Evolutionary conservation across 1,140 invertebrate species (phyloP).

Genomic region (Zaprionus kolodkinae): DNA sequence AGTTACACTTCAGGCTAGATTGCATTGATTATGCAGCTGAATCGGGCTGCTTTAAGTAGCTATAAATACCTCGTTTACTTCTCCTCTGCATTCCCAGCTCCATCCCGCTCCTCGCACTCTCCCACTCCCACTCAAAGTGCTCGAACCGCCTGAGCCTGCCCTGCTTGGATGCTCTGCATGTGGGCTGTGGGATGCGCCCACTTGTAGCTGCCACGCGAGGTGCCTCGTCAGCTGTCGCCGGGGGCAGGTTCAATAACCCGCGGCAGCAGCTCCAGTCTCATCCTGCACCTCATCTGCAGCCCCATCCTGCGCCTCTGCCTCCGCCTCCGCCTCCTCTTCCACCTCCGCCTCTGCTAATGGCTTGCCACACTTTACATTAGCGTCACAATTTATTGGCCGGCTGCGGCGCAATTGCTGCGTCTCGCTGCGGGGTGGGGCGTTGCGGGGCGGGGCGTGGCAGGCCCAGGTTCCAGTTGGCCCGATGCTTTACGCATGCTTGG

Average conservation of each 20-base stretch:
- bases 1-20: not conserved
- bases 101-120: not conserved
- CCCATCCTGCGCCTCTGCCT: not conserved
- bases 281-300: constrained; percentile 13
- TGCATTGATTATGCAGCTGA: not conserved
- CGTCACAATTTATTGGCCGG: constrained; percentile 78
- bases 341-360: constrained; percentile 59
- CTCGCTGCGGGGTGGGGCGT: constrained; percentile 46
- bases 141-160: not conserved
- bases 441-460: constrained; percentile 15
- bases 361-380: constrained; percentile 81
- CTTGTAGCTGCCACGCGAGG: constrained; percentile 19
- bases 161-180: constrained; percentile 6
- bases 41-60: not conserved
- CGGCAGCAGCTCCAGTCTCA: constrained; percentile 35
- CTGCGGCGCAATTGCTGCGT: constrained; percentile 39
- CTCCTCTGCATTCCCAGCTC: not conserved
- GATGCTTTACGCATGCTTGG: constrained; percentile 73
- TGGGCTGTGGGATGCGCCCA: constrained; percentile 24
- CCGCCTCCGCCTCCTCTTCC: not conserved
- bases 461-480: constrained; percentile 51
- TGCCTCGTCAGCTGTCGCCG: constrained; percentile 47
- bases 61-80: not conserved
- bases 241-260: constrained; percentile 67
- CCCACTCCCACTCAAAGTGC: not conserved